Evolutionary conservation across 2,888 invertebrate species (phyloP).

Genomic region (Oxytorus armatus): DNA sequence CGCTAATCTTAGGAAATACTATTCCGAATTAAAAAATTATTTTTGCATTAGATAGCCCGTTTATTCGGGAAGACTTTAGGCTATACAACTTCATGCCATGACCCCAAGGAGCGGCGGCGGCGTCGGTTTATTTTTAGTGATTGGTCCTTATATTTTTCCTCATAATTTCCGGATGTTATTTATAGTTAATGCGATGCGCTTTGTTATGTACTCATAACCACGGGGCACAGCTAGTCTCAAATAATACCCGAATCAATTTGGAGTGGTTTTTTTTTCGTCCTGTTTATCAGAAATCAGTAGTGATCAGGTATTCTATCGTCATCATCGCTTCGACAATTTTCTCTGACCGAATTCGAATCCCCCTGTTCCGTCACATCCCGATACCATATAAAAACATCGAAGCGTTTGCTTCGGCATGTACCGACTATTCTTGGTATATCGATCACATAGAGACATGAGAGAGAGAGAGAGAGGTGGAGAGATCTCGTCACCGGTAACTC

Average conservation of each 20-base stretch:
- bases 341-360: constrained; percentile 44
- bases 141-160: too few relatives aligned
- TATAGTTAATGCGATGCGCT: too few relatives aligned
- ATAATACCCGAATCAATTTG: constrained; percentile 5
- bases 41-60: too few relatives aligned
- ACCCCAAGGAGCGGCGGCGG: too few relatives aligned
- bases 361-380: constrained; percentile 23
- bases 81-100: too few relatives aligned
- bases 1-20: too few relatives aligned
- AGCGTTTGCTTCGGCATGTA: constrained; percentile 30
- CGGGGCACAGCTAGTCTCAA: too few relatives aligned
- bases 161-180: too few relatives aligned
- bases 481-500: constrained; percentile 24
- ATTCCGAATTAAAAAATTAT: too few relatives aligned
- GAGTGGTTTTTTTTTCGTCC: not conserved
- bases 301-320: constrained; percentile 29
- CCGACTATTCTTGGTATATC: constrained; percentile 52
- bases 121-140: too few relatives aligned
- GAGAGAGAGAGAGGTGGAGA: constrained; percentile 6
- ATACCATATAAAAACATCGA: constrained; percentile 26
- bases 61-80: too few relatives aligned
- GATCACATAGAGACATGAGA: not conserved
- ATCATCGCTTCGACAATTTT: constrained; percentile 22
- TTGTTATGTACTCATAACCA: too few relatives aligned
- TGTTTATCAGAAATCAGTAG: constrained; percentile 22